A percentile compares a stretch with the other conserved stretches of the same genome.
These are phyloP conservation scores for Zaprionus ghesquierei DNA, from an alignment of 1,140 invertebrate species.

Conservation along the genomic window DNA sequence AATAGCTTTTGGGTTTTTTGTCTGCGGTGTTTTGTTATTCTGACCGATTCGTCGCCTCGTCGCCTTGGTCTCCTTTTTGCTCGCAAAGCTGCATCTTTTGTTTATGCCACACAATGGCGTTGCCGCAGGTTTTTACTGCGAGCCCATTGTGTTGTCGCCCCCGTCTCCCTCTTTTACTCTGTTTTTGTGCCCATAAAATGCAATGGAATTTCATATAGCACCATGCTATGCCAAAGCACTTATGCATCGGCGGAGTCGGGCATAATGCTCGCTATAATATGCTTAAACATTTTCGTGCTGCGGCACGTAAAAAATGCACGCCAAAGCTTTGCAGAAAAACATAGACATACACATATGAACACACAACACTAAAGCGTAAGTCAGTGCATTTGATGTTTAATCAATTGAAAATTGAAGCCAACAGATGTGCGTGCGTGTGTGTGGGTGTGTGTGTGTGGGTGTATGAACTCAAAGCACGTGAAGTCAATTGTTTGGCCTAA, in stretches of 20 bases:
- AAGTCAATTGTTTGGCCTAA: slow-evolving; percentile 56
- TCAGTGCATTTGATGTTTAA: slow-evolving; percentile 66
- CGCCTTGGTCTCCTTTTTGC: slow-evolving; percentile 36
- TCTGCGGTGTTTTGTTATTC: slow-evolving; percentile 64
- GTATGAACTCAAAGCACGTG: background rate
- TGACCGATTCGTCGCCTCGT: slow-evolving; percentile 55
- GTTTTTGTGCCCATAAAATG: slow-evolving; percentile 65
- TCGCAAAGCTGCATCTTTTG: slow-evolving; percentile 66
- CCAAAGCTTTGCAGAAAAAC: slow-evolving; percentile 21
- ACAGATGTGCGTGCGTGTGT: background rate
- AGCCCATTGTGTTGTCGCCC: slow-evolving; percentile 51
- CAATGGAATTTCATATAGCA: slow-evolving; percentile 75
- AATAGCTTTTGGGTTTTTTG: slow-evolving; percentile 63
- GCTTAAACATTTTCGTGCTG: slow-evolving; percentile 64
- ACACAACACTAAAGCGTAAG: slow-evolving; percentile 37
- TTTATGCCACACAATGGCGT: slow-evolving; percentile 74
- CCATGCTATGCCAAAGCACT: slow-evolving; percentile 19
- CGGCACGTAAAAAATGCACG: slow-evolving; percentile 76
- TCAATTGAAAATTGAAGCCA: slow-evolving; percentile 65
- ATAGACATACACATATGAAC: background rate
- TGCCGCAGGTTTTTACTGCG: slow-evolving; percentile 77
- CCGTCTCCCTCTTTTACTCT: background rate
- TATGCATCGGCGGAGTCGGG: slow-evolving; percentile 52
- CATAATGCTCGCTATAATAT: slow-evolving; percentile 72
- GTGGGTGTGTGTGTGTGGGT: slow-evolving; percentile 24